Conservation (phyloP, 2,113 vertebrate species). For the Tragelaphus strepsiceros region DNA sequence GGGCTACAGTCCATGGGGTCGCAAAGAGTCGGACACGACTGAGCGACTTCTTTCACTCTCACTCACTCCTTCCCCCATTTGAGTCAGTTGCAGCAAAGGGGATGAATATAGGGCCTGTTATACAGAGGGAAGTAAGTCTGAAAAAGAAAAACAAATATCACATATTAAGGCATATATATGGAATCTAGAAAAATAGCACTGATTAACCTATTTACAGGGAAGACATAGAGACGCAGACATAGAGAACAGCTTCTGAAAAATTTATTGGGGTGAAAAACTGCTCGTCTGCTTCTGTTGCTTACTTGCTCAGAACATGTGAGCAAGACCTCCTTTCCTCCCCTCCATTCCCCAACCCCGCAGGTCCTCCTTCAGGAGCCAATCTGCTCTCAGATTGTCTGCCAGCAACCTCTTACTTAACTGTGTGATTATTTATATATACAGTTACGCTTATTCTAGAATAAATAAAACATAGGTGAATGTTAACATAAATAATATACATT, state of each 20-base stretch:
- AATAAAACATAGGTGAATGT: neutral
- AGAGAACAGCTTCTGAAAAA: neutral
- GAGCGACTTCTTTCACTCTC: neutral
- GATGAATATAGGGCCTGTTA: neutral
- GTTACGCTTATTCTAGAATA: neutral
- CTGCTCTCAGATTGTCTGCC: neutral
- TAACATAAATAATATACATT: neutral
- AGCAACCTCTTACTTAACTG: neutral
- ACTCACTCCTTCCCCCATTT: neutral
- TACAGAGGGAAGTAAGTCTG: neutral
- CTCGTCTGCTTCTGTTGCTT: neutral
- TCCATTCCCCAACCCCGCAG: neutral
- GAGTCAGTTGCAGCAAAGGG: neutral
- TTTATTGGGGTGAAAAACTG: neutral
- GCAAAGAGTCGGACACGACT: too few species aligned
- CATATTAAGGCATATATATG: neutral
- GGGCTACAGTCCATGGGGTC: too few species aligned
- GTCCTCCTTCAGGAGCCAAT: neutral
- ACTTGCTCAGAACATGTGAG: neutral
- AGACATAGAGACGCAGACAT: neutral
- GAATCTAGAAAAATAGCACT: neutral
- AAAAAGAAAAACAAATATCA: neutral
- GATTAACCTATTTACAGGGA: neutral
- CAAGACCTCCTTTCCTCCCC: neutral
- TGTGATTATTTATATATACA: neutral